These are phyloP conservation scores for Brachyptera risi DNA, from an alignment of 2,888 invertebrate genomes.

Conservation along the genomic window DNA sequence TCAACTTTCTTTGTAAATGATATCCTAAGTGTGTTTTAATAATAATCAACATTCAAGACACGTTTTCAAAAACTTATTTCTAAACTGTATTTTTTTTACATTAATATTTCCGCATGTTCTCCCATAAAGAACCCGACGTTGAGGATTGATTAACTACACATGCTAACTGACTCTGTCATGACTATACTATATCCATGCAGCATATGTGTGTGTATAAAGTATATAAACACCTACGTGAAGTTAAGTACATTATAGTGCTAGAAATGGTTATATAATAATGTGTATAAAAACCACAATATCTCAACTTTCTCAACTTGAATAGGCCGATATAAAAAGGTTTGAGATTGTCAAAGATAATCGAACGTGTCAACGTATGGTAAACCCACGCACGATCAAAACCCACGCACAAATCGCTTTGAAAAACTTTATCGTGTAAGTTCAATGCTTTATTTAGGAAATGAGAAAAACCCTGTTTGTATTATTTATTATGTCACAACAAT, in stretches of 20 bases:
- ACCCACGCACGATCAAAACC: too few species aligned
- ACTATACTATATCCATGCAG: too few species aligned
- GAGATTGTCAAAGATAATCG: not conserved
- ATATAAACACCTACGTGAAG: constrained; percentile 4
- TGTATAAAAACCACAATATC: constrained; percentile 1
- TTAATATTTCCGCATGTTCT: constrained; percentile 4
- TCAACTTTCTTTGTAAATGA: not conserved
- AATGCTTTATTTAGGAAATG: too few species aligned
- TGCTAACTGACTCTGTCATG: too few species aligned
- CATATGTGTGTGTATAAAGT: too few species aligned
- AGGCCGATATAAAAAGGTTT: too few species aligned
- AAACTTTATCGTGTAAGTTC: too few species aligned
- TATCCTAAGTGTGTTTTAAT: not conserved
- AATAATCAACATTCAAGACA: not conserved
- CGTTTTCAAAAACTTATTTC: not conserved
- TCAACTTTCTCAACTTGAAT: constrained; percentile 8
- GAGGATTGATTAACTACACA: not conserved
- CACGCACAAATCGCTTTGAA: too few species aligned
- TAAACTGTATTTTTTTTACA: not conserved
- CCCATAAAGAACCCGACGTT: too few species aligned
- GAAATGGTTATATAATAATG: too few species aligned
- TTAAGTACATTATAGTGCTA: not conserved
- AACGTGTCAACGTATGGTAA: constrained; percentile 12
- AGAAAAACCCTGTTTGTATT: too few species aligned
- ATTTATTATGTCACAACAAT: too few species aligned